A percentile compares a stretch with the other conserved stretches of the same genome.
Evolutionary conservation across 2,113 vertebrate genomes (phyloP).

Genomic region (Vulpes vulpes): DNA sequence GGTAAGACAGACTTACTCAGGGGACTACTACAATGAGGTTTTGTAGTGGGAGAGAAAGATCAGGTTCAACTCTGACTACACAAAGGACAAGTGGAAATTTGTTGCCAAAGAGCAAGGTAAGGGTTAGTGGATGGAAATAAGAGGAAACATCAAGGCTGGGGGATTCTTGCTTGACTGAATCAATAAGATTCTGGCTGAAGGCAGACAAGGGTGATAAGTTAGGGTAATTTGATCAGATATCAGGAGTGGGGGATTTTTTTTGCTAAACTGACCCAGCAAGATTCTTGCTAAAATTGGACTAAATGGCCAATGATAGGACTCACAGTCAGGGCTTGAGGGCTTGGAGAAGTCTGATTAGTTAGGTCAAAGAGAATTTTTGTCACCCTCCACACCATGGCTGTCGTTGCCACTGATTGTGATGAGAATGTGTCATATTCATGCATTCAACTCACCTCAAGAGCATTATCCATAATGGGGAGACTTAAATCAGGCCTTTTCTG

Average conservation of each 20-base stretch:
- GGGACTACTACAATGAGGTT: neutral
- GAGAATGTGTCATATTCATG: neutral
- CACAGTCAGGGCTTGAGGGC: neutral
- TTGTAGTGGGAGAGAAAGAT: neutral
- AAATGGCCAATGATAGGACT: neutral
- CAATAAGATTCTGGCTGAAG: neutral
- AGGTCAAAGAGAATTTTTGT: neutral
- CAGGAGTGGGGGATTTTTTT: neutral
- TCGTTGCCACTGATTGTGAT: neutral
- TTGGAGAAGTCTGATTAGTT: neutral
- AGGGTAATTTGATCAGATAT: neutral
- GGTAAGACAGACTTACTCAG: neutral
- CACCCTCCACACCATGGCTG: neutral
- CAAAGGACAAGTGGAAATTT: neutral
- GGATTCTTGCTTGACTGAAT: neutral
- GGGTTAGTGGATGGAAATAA: neutral
- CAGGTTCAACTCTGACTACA: neutral
- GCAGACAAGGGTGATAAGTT: neutral
- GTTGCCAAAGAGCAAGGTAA: neutral
- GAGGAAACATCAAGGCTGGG: neutral
- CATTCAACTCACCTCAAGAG: neutral
- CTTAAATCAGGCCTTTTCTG: neutral
- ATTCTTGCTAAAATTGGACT: neutral
- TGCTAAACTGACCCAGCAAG: neutral
- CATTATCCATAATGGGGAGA: neutral